Evolutionary conservation across 2,888 invertebrate genomes (phyloP).

Genomic region (Acrobasis consociella): DNA sequence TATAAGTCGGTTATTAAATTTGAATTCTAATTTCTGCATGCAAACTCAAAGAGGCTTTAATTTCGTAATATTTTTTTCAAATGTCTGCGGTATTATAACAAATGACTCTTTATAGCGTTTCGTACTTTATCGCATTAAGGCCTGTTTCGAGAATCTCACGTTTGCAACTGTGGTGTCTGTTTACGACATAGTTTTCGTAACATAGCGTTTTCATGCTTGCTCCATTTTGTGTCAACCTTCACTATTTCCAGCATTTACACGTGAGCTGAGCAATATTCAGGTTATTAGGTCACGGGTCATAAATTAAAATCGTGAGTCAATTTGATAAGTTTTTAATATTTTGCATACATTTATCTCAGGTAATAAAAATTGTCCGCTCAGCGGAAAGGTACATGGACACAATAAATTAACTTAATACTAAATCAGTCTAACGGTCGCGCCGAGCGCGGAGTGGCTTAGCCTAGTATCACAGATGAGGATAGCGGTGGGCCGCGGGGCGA

Average conservation of each 20-base stretch:
- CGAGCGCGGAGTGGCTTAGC: slow-evolving; percentile 74
- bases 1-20: too few species aligned
- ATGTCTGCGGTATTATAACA: background rate
- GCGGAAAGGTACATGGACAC: slow-evolving; percentile 82
- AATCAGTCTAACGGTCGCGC: slow-evolving; percentile 81
- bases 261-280: slow-evolving; percentile 31
- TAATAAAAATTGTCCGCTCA: slow-evolving; percentile 77
- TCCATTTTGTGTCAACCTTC: slow-evolving; percentile 40
- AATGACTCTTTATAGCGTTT: background rate
- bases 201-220: slow-evolving; percentile 27
- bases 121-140: slow-evolving; percentile 4
- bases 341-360: slow-evolving; percentile 67
- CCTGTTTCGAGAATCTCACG: slow-evolving; percentile 16
- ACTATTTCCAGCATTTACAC: slow-evolving; percentile 36
- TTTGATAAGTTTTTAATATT: slow-evolving; percentile 65
- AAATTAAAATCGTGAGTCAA: slow-evolving; percentile 56
- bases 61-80: too few species aligned
- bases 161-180: slow-evolving; percentile 13
- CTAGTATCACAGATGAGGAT: slow-evolving; percentile 82
- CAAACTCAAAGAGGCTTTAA: too few species aligned
- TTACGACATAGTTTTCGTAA: slow-evolving; percentile 28
- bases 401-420: slow-evolving; percentile 79
- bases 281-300: slow-evolving; percentile 42
- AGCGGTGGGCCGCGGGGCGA: slow-evolving; percentile 77
- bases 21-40: too few species aligned